phyloP scores from a whole-genome alignment of 2,113 vertebrate species.

The Potamarius usumacintae region DNA sequence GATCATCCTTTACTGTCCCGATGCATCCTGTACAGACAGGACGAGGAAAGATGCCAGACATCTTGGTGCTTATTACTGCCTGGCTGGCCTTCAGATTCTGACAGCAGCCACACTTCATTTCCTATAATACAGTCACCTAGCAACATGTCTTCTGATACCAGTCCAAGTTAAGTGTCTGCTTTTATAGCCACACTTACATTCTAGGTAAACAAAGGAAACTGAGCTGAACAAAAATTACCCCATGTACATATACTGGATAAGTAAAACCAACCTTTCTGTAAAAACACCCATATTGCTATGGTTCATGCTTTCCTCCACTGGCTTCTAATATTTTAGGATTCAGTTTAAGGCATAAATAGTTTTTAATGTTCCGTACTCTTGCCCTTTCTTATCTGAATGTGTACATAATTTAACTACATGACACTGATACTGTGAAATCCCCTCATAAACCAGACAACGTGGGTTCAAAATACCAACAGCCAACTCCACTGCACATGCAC shows the following conservation, averaged over 20 bases:
- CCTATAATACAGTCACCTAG: constrained; percentile 72
- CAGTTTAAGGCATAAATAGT: background rate
- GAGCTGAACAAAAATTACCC: constrained; percentile 22
- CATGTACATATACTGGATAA: background rate
- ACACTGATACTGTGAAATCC: background rate
- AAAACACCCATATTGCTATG: background rate
- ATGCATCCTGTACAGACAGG: background rate
- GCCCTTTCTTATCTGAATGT: background rate
- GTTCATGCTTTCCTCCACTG: background rate
- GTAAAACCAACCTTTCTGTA: background rate
- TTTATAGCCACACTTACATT: constrained; percentile 60
- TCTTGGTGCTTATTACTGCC: background rate
- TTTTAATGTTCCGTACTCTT: background rate
- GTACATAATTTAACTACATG: background rate
- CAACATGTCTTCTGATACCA: constrained; percentile 65
- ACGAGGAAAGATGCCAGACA: background rate
- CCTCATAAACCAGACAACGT: background rate
- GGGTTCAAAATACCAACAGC: background rate
- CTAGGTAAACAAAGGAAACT: constrained; percentile 59
- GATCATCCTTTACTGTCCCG: background rate
- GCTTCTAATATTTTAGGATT: background rate
- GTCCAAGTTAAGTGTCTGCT: constrained; percentile 60
- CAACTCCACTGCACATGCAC: background rate
- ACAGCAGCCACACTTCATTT: constrained; percentile 65
- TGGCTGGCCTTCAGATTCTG: constrained; percentile 16